phyloP scores from a whole-genome alignment of 2,888 invertebrate species.

The Abrostola triplasia region DNA sequence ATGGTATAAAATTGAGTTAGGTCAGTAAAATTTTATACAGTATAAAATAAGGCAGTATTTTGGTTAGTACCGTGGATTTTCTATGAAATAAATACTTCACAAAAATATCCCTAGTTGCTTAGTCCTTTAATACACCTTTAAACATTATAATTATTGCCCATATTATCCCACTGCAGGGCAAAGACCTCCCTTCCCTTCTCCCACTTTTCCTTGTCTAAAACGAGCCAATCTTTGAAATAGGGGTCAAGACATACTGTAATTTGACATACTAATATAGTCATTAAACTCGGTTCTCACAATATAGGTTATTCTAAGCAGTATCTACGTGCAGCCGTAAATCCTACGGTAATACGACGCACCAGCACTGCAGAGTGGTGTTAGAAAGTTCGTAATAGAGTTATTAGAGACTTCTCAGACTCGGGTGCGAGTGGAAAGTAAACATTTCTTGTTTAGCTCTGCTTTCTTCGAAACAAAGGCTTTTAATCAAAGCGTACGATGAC shows the following conservation, averaged over 20 bases:
- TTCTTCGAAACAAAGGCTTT: constrained; percentile 56
- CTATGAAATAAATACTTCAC: no score
- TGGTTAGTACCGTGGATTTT: not conserved
- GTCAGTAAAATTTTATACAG: no score
- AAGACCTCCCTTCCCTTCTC: no score
- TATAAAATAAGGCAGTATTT: not conserved
- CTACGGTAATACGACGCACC: constrained; percentile 40
- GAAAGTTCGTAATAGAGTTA: constrained; percentile 74
- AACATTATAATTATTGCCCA: no score
- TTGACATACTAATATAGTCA: constrained; percentile 1
- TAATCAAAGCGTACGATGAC: constrained; percentile 48
- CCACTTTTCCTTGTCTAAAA: no score
- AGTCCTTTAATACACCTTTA: no score
- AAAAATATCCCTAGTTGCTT: no score
- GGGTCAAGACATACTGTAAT: no score
- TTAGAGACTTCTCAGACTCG: constrained; percentile 60
- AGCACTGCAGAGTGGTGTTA: constrained; percentile 54
- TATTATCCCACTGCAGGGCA: no score
- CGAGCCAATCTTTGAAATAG: no score
- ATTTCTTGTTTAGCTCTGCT: constrained; percentile 56
- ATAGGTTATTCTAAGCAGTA: not conserved
- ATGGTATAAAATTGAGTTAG: not conserved
- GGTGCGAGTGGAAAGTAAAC: constrained; percentile 63
- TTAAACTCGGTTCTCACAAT: not conserved
- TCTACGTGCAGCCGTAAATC: constrained; percentile 43